Percentiles rank a stretch among this genome's conserved stretches.
Evolutionary conservation across 2,797 vertebrate species (phyloP).

Genomic region (Cephalopachus bancanus): DNA sequence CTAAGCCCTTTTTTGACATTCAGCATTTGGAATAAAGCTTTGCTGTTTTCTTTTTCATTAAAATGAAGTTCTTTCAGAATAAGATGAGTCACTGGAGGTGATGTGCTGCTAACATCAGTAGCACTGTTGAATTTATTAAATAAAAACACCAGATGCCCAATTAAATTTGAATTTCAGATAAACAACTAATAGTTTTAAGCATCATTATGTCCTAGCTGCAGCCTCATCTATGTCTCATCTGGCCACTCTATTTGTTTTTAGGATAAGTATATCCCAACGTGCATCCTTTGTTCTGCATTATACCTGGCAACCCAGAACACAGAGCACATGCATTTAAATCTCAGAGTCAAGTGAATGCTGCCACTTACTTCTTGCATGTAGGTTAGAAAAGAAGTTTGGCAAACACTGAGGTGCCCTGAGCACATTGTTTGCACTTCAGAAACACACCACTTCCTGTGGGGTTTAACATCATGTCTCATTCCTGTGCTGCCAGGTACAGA

Average conservation of each 20-base stretch:
- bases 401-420: neutral
- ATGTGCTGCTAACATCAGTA: too few relatives aligned
- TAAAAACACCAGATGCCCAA: neutral
- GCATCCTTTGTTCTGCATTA: neutral
- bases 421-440: neutral
- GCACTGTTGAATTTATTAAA: accelerated
- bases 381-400: neutral
- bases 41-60: neutral
- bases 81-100: accelerated
- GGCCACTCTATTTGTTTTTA: neutral
- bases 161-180: neutral
- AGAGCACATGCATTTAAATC: neutral
- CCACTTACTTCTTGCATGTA: too few relatives aligned
- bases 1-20: neutral
- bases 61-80: neutral
- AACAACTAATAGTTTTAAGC: neutral
- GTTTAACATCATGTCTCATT: neutral
- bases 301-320: too few relatives aligned
- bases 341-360: accelerated
- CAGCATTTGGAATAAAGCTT: neutral
- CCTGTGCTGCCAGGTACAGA: neutral
- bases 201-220: neutral
- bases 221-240: neutral
- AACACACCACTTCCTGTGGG: too few relatives aligned
- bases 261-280: neutral